A percentile compares a stretch with the other conserved stretches of the same genome.
Evolutionary conservation across 2,888 invertebrate species (phyloP).

Genomic region (Eulithis prunata): DNA sequence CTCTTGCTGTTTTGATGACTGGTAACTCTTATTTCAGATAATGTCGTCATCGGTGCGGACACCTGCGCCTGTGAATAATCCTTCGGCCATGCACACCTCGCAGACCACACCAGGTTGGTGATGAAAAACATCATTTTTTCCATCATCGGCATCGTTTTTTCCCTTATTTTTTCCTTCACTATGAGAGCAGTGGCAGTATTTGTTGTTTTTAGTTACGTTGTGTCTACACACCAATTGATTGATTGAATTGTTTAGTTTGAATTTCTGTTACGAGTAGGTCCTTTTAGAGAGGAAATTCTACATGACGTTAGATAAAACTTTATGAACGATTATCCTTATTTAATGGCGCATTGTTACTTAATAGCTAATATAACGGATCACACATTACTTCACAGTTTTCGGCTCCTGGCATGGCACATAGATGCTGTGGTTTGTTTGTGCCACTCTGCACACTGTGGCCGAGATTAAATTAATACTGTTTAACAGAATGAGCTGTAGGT

Average conservation of each 20-base stretch:
- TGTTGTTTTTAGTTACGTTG: too few relatives aligned
- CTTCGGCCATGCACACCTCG: conserved; percentile 74
- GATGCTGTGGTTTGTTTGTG: too few relatives aligned
- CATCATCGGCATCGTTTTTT: not conserved
- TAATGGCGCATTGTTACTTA: conserved; percentile 17
- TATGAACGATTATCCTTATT: conserved; percentile 23
- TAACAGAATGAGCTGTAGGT: too few relatives aligned
- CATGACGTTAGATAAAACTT: not conserved
- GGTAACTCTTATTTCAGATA: conserved; percentile 57
- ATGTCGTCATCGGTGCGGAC: conserved; percentile 80
- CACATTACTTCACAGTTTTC: not conserved
- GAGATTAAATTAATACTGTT: too few relatives aligned
- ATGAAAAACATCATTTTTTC: conserved; percentile 7
- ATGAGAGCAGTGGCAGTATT: too few relatives aligned
- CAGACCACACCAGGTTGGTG: conserved; percentile 70
- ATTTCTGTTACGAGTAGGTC: not conserved
- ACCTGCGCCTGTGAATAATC: conserved; percentile 65
- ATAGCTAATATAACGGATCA: not conserved
- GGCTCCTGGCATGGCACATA: not conserved
- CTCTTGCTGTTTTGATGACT: conserved; percentile 7
- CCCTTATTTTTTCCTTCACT: too few relatives aligned
- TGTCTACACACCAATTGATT: too few relatives aligned
- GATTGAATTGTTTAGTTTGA: too few relatives aligned
- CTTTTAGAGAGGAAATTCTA: not conserved
- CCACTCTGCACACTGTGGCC: too few relatives aligned